Base-by-base conservation (phyloP, 2,888 invertebrate genomes). In the Drosophila tanythrix region DNA sequence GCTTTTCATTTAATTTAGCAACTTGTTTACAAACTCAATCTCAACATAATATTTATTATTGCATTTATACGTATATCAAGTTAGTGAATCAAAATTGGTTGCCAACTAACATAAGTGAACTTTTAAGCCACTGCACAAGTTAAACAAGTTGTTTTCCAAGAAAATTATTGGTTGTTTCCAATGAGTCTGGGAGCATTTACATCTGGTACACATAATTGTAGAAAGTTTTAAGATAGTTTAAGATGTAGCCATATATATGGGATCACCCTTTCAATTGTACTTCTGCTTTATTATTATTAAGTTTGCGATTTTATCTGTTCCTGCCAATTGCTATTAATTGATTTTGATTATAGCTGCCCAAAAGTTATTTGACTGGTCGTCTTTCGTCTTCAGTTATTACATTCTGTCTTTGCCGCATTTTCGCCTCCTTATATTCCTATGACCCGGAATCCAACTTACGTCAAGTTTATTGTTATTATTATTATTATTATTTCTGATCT, bases 1-100 rank as follows among this genome's bases (percentile, higher is more conserved):
- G 29, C 36, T 10, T 33, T 53, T 57, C n/a, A 67, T 46, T 56
- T 46, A 4, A 21, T 15, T 31, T 55, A n/a, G 38, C 27, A 55
- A n/a, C 13, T 56, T 38, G 27, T 8, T n/a, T 3, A 18, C 38
- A 56, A n/a, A n/a, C 13, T 8, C 13, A 7, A n/a, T 29, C 13
- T 8, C 13, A 7, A n/a, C 5, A 36, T 3, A 10, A 38, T 48
- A 35, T 59, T 51, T 52, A 36, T n/a, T 27, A 15, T 21, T 51
- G 35, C 51, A 51, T 3, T 21, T 52, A 21, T 52, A 4, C 15
- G 27, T 18, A 8, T 50, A 7, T 15, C 15, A 46, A 25, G 15
- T 46, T 21, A 21, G 13, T 27, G 18, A 27, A 21, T 15, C 7
- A 13, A 21, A 33, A 33, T 15, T 29, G n/a, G n/a, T 13, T 13